Evolutionary conservation across 2,888 invertebrate genomes (phyloP).

Genomic region (Cyclophora albipunctata): DNA sequence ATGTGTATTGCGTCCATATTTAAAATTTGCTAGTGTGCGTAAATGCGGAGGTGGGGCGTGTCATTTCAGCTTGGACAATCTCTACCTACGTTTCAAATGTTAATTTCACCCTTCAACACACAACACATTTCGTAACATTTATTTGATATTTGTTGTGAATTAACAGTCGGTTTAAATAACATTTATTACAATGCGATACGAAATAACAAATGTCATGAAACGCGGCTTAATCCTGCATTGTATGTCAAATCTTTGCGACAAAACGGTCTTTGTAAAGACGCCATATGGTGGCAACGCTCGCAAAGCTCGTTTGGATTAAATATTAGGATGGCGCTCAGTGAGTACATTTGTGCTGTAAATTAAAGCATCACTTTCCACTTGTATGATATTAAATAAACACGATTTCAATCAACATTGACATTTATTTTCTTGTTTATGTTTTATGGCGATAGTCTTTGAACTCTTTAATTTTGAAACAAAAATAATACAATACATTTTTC

Average conservation of each 20-base stretch:
- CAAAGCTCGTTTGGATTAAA: slow-evolving; percentile 54
- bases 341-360: neutral
- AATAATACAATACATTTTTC: no score
- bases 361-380: neutral
- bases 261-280: slow-evolving; percentile 57
- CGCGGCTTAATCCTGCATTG: slow-evolving; percentile 49
- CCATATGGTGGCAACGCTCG: slow-evolving; percentile 51
- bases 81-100: neutral
- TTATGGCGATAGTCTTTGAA: no score
- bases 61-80: no score
- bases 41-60: no score
- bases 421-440: no score
- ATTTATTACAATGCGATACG: slow-evolving; percentile 27
- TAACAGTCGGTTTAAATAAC: slow-evolving; percentile 50
- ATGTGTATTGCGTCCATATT: no score
- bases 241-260: slow-evolving; percentile 27
- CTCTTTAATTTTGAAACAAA: no score
- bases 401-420: no score
- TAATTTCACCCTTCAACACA: slow-evolving; percentile 23
- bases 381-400: no score
- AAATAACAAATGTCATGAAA: slow-evolving; percentile 59
- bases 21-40: no score
- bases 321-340: slow-evolving; percentile 21
- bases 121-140: slow-evolving; percentile 22
- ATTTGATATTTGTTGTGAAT: slow-evolving; percentile 33